Conservation (phyloP, 2,113 vertebrate species). For the Podocnemis expansa region DNA sequence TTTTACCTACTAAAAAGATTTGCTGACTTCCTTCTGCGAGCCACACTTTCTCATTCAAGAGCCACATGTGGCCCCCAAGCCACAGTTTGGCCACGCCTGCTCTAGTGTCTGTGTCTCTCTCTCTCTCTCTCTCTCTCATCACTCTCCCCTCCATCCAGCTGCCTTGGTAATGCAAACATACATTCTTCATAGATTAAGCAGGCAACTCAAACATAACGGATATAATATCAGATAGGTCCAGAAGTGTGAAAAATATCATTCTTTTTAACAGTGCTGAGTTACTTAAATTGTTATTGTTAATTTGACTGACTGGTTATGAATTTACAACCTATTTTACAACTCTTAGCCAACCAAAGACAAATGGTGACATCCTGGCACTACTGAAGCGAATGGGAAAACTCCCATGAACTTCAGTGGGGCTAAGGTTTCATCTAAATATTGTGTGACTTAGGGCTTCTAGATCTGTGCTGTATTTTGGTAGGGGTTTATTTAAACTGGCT, state of each 20-base stretch:
- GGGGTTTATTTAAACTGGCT: background rate
- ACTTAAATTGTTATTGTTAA: background rate
- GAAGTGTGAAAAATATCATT: background rate
- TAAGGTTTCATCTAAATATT: background rate
- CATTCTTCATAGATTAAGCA: background rate
- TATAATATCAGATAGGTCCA: background rate
- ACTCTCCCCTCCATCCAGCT: background rate
- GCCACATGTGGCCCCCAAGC: too few species aligned
- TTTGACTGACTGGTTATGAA: background rate
- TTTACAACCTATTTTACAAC: background rate
- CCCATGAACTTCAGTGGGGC: background rate
- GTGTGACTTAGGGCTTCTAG: background rate
- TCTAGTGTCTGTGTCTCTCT: too few species aligned
- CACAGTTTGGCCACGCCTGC: too few species aligned
- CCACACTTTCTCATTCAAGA: too few species aligned
- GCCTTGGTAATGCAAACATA: background rate
- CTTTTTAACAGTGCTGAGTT: background rate
- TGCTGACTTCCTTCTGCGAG: too few species aligned
- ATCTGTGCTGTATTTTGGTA: accelerated
- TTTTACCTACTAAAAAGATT: too few species aligned
- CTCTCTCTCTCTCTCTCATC: background rate
- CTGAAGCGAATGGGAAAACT: background rate
- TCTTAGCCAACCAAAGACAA: background rate
- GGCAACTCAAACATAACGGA: background rate
- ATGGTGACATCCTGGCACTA: too few species aligned